These are phyloP conservation scores for Oceanodroma tethys DNA, from an alignment of 2,113 vertebrate species.

Conservation along the genomic window DNA sequence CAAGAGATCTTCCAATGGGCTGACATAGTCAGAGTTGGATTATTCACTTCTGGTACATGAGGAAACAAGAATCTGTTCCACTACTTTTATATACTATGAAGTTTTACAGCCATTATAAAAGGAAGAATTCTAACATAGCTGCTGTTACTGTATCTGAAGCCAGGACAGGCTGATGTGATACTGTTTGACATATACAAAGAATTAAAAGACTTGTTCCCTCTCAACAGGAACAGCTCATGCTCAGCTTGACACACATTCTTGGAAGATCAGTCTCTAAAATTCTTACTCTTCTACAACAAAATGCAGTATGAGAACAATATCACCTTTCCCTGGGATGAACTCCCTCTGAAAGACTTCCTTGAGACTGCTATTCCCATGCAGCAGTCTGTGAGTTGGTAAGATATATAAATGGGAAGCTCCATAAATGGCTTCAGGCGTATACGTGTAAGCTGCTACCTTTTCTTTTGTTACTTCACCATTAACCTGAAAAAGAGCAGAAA, in stretches of 20 bases:
- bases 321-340: constrained; percentile 80
- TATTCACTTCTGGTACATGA: neutral
- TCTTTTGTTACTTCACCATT: constrained; percentile 82
- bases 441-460: constrained; percentile 85
- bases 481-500: constrained; percentile 71
- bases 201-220: neutral
- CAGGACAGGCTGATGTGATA: neutral
- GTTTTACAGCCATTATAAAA: neutral
- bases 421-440: constrained; percentile 86
- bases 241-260: neutral
- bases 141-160: neutral
- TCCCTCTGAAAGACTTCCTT: constrained; percentile 74
- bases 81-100: neutral
- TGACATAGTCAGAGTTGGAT: neutral
- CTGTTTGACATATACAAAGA: neutral
- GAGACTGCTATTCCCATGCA: constrained; percentile 80
- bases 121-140: neutral
- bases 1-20: neutral
- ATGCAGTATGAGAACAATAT: neutral
- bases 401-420: constrained; percentile 87
- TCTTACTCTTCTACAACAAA: neutral
- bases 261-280: neutral
- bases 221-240: neutral
- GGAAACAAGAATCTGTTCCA: neutral
- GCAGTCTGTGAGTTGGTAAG: constrained; percentile 84